Evolutionary conservation across 92 coral and sea anemone genomes (phyloP), one percentile per base, ranked within the genome.

Genomic region (Bergia sp.): DNA sequence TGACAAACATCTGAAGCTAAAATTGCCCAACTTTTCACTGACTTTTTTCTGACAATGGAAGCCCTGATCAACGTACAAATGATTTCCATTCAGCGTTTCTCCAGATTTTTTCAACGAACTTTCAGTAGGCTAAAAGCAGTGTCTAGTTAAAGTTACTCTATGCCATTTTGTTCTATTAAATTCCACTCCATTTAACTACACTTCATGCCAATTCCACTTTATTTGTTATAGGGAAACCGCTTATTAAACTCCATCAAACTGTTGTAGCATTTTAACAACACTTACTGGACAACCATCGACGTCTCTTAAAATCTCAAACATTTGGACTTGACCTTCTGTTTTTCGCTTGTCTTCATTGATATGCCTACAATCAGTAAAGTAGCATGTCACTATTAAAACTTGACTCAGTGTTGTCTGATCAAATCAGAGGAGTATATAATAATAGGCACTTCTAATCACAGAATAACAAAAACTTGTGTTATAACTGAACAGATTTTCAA

Each of bases 261-360:
- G 38, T 73, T 72, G 64, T n/a, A 37, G 38, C 47, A 23, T 18
- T 23, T 29, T 3, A 1, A 49, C 57, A 65, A 21, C 55, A 89
- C 94, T 92, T 89, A 97, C 99, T 77, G 99, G 99, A 67, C 98
- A 97, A n/a, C 95, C 96, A 84, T 97, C 99, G 18, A 97, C 98
- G 86, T 97, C 99, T 88, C 98, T 91, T 40, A 97, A 92, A 61
- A 97, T 96, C 89, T 97, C 99, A 85, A 97, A 97, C 99, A 97
- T 97, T 87, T 96, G 99, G 13, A 97, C 98, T 79, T 96, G 99
- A 16, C 99, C 95, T 49, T 97, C 99, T 66, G 99, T 97, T 83
- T 97, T 97, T 66, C 99, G 94, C 86, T 97, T 97, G 93, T 97
- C 95, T 85, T 97, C 99, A 79, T 97, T 97, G 86, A 97, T 93